Evolutionary conservation across 2,888 invertebrate genomes (phyloP), one percentile per base, ranked within the genome.

Genomic region (Eudasyphora cyanicolor): DNA sequence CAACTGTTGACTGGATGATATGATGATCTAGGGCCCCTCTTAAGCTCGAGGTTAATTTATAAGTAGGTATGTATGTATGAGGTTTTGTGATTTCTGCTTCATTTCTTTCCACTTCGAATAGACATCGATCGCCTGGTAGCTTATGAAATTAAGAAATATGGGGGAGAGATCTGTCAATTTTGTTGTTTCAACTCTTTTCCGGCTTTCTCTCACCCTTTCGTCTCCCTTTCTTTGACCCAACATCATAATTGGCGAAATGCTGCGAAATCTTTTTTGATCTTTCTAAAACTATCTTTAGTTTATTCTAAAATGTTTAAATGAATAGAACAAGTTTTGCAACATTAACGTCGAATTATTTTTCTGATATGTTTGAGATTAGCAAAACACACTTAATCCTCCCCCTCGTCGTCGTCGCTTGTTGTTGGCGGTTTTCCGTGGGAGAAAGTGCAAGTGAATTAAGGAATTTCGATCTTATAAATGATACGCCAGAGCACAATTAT

Each of bases 221-320:
- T 49, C 45, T 27, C 27, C 24, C 57, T n/a, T n/a, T n/a, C n/a
- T n/a, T n/a, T n/a, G n/a, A n/a, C 27, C 27, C 24, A 57, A 27
- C 10, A 27, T 21, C 8, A 19, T 3, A 2, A 38, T 45, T 14
- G 45, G n/a, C n/a, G 12, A 45, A 45, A n/a, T 12, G 24, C 27
- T 57, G 10, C 12, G 57, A 57, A 45, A 45, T 45, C 35, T 35
- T 35, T 35, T 35, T 35, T 29, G 24, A 19, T n/a, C 24, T 45
- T 57, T 57, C 3, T 14, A 27, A 57, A 78, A 14, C 24, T 57
- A 21, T 54, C 24, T 57, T 75, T 70, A 80, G 83, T 83, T 77
- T 35, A 77, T 74, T 83, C 35, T 45, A 54, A 74, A 38, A 64
- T 80, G 73, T 54, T 77, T 62, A 12, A 19, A 74, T 21, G 60